These are phyloP conservation scores for Morone saxatilis DNA, from an alignment of 2,113 vertebrate species.

Conservation along the genomic window DNA sequence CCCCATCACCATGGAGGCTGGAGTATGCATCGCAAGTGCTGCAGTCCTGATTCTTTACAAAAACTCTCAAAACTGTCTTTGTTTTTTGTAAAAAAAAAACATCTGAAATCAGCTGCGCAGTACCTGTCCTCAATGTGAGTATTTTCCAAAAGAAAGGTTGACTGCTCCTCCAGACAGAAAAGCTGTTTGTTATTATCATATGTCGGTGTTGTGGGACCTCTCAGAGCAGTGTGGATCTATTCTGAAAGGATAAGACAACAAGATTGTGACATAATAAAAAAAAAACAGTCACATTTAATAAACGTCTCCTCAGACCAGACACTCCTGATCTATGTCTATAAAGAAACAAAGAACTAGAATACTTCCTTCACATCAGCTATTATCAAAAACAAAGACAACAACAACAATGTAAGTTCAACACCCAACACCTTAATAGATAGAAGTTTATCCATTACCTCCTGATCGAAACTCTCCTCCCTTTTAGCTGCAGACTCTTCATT, in stretches of 20 bases:
- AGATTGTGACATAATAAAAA: neutral
- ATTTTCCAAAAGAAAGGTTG: conserved; percentile 8
- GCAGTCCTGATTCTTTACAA: neutral
- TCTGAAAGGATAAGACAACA: conserved; percentile 12
- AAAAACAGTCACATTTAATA: neutral
- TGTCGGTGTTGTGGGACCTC: neutral
- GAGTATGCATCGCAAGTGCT: conserved; percentile 80
- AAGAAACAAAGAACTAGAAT: neutral
- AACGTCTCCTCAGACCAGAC: neutral
- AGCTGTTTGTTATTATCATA: neutral
- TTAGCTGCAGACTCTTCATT: conserved; percentile 31
- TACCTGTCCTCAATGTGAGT: neutral
- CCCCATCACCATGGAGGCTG: conserved; percentile 85
- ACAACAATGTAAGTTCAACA: no score
- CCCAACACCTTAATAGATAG: neutral
- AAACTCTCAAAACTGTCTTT: neutral
- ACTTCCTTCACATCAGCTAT: neutral
- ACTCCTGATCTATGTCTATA: neutral
- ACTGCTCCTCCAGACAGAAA: neutral
- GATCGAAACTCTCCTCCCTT: neutral
- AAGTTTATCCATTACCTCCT: conserved; percentile 40
- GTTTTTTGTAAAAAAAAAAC: neutral
- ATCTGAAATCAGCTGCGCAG: neutral
- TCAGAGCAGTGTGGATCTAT: neutral
- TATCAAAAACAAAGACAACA: neutral